Percentiles rank a stretch among this genome's conserved stretches.
These are phyloP conservation scores for Periparus ater DNA, from an alignment of 2,797 vertebrate species.

Conservation along the genomic window DNA sequence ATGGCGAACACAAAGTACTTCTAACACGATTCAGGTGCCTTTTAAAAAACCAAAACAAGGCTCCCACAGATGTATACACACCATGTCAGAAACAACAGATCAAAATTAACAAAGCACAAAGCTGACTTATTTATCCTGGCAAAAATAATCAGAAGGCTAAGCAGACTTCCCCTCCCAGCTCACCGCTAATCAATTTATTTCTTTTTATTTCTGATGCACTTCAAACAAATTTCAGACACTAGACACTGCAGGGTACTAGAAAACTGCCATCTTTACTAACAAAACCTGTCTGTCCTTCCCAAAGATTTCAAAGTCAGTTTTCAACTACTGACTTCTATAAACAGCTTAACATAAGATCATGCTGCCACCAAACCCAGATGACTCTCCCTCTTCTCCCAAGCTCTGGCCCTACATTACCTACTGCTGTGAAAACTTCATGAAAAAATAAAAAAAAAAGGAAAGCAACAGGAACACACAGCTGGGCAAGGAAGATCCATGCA, in stretches of 20 bases:
- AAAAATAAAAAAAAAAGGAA: not conserved
- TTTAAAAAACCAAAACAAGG: not conserved
- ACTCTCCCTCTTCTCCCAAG: not conserved
- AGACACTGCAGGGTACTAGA: not conserved
- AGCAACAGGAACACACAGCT: not conserved
- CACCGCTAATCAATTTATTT: not conserved
- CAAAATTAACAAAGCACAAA: not conserved
- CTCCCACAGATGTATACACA: not conserved
- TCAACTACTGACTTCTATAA: not conserved
- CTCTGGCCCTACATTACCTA: not conserved
- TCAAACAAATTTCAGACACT: not conserved
- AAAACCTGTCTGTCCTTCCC: not conserved
- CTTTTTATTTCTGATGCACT: not conserved
- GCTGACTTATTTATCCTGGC: not conserved
- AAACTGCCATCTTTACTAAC: not conserved
- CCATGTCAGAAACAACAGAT: not conserved
- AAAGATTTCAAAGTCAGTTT: not conserved
- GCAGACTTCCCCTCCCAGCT: not conserved
- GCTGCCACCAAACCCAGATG: not conserved
- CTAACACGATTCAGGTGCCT: not conserved
- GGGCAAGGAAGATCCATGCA: not conserved
- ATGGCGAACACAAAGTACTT: not conserved
- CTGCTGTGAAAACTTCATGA: not conserved
- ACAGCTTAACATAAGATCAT: not conserved
- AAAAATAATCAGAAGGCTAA: not conserved